Conservation (phyloP, 2,113 vertebrate species). For the Oreochromis aureus region DNA sequence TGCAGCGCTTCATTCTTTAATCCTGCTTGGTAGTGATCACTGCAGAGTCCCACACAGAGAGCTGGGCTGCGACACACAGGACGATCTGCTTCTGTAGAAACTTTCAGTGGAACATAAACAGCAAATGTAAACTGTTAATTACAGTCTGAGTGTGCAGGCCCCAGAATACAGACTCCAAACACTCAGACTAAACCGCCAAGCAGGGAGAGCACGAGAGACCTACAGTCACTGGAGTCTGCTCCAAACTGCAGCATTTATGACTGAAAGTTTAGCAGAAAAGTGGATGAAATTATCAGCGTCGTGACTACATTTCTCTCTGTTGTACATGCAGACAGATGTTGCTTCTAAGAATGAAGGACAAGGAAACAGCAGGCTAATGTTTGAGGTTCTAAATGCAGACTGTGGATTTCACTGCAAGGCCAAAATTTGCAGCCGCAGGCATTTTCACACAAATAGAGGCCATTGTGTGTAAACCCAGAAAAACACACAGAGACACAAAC, state of each 20-base stretch:
- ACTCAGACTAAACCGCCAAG: slow-evolving; percentile 51
- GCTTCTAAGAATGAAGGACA: slow-evolving; percentile 2
- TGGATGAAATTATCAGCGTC: neutral
- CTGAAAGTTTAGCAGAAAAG: neutral
- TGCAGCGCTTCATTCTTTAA: neutral
- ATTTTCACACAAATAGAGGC: slow-evolving; percentile 46
- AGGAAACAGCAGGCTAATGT: slow-evolving; percentile 15
- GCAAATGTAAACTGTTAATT: slow-evolving; percentile 51
- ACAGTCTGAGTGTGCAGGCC: slow-evolving; percentile 44
- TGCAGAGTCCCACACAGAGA: neutral
- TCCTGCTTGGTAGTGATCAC: neutral
- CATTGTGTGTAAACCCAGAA: slow-evolving; percentile 12
- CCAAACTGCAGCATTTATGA: neutral
- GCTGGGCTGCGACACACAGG: neutral
- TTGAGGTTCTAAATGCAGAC: slow-evolving; percentile 37
- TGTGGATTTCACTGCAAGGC: slow-evolving; percentile 22
- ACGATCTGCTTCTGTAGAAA: neutral
- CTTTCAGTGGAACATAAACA: slow-evolving; percentile 26
- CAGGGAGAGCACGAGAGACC: neutral
- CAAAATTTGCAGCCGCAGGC: slow-evolving; percentile 42
- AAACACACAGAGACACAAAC: slow-evolving; percentile 37
- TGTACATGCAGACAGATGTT: neutral
- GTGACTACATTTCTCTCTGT: neutral
- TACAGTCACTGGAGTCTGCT: neutral
- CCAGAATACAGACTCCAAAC: slow-evolving; percentile 43